Base-by-base conservation (phyloP, 2,113 vertebrate species). In the Gavia stellata region DNA sequence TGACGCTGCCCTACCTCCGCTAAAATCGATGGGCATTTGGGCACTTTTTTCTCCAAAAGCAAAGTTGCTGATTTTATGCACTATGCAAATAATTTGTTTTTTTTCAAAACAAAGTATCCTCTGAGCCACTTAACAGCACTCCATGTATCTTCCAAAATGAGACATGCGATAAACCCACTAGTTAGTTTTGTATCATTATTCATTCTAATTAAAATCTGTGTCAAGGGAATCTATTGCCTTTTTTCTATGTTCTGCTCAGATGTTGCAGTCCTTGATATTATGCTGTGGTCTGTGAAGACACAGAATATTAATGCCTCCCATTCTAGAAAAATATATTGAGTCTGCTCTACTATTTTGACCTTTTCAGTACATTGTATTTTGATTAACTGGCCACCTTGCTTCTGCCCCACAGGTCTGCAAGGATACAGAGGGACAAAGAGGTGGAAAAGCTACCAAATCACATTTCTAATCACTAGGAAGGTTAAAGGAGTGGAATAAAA, bases 361-460 rank as follows among this genome's bases (percentile, higher is more conserved):
- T 98, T 98, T 97, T 83, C 95, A 91, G 83, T 91, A 78, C 67
- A 78, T 94, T 92, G 77, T 93, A 85, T 96, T 96, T 97, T 98
- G 97, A 98, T 98, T 97, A 97, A 97, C 94, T 81, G 96, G 70
- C 77, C 86, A 70, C 73, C 82, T 81, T 56, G 45, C 68, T 88
- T 81, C 84, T 97, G 86, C 94, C 95, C 96, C 94, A 91, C 86
- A 94, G 96, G 70, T 92, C 87, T 91, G 80, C 67, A 87, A 96
- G 62, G 74, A 56, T 94, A 50, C 20, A 50, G 94, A 90, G 67
- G 86, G 71, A 88, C 25, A 8, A 45, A 40, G 45, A 81, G 80
- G 94, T 92, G 81, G 68, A 93, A 68, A 92, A 86, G 78, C 63
- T 84, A 73, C 71, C 70, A 95, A 87, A 91, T 77, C 88, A 68